A percentile compares a stretch with the other conserved stretches of the same genome.
Conservation (phyloP, 1,140 invertebrate genomes). For the Drosophila gunungcola region DNA sequence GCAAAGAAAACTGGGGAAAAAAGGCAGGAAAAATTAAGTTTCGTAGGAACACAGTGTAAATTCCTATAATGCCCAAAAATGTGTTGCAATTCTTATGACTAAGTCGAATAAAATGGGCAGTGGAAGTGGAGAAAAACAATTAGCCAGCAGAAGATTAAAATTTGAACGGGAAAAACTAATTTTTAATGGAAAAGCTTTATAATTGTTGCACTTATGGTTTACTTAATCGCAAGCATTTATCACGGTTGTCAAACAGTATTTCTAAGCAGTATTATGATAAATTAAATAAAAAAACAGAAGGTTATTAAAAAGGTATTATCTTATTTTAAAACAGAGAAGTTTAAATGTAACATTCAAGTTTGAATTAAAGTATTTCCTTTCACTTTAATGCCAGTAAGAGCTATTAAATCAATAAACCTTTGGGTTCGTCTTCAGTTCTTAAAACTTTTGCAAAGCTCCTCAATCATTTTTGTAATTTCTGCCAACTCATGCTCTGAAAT, state of each 20-base stretch:
- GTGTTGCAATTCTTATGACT: conserved; percentile 50
- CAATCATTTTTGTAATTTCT: conserved; percentile 4
- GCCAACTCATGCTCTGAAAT: conserved; percentile 21
- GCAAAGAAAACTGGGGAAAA: conserved; percentile 6
- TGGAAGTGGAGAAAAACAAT: conserved; percentile 9
- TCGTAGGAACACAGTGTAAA: conserved; percentile 9
- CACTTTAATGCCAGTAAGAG: neutral
- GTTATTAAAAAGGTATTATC: too few species aligned
- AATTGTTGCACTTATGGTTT: neutral
- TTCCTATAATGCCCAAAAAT: conserved; percentile 28
- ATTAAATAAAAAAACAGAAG: too few species aligned
- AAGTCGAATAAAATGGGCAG: conserved; percentile 10
- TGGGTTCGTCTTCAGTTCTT: conserved; percentile 1
- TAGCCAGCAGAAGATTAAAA: conserved; percentile 23
- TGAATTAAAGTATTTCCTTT: too few species aligned
- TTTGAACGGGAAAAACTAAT: conserved; percentile 2
- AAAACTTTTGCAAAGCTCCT: neutral
- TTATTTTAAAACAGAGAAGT: too few species aligned
- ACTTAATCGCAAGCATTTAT: too few species aligned
- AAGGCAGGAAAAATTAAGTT: conserved; percentile 7
- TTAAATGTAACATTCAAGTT: too few species aligned
- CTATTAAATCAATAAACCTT: conserved; percentile 5
- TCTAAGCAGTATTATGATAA: too few species aligned
- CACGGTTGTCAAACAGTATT: too few species aligned
- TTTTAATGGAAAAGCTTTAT: neutral